Conservation (phyloP, 1,140 invertebrate species). For the Lucilia sericata region DNA sequence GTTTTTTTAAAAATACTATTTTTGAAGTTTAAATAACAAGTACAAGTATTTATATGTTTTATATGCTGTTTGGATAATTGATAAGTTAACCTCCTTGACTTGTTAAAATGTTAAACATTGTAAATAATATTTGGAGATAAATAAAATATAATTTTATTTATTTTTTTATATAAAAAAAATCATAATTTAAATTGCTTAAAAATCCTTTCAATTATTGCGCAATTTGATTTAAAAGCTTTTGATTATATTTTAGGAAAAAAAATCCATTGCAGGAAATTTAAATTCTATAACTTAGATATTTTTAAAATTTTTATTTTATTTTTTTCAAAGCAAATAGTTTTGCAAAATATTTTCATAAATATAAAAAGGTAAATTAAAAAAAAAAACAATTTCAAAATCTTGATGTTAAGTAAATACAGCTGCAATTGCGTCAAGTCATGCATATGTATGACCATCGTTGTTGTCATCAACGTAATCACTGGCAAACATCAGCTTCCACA, state of each 20-base stretch:
- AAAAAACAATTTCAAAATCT: slow-evolving; percentile 1
- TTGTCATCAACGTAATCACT: slow-evolving; percentile 21
- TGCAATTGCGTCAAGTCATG: slow-evolving; percentile 44
- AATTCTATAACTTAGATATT: neutral
- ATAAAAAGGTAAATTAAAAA: neutral
- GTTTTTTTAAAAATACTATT: neutral
- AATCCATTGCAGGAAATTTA: neutral
- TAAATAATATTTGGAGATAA: slow-evolving; percentile 2
- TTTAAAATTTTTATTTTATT: neutral
- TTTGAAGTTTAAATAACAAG: neutral
- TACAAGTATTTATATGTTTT: neutral
- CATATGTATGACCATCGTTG: slow-evolving; percentile 39
- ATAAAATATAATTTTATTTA: neutral
- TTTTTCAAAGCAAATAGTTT: neutral
- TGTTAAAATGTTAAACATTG: slow-evolving; percentile 22
- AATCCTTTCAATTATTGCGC: slow-evolving; percentile 7
- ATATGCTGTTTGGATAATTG: slow-evolving; percentile 8
- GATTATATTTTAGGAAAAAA: neutral
- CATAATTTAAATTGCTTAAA: neutral
- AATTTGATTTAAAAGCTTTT: neutral
- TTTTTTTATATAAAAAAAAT: neutral
- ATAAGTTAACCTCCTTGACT: slow-evolving; percentile 42
- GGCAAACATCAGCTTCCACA: slow-evolving; percentile 13
- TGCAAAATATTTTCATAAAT: slow-evolving; percentile 1
- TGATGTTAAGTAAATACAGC: slow-evolving; percentile 38